Conservation (phyloP, 2,113 vertebrate genomes). For the Paramormyrops kingsleyae region DNA sequence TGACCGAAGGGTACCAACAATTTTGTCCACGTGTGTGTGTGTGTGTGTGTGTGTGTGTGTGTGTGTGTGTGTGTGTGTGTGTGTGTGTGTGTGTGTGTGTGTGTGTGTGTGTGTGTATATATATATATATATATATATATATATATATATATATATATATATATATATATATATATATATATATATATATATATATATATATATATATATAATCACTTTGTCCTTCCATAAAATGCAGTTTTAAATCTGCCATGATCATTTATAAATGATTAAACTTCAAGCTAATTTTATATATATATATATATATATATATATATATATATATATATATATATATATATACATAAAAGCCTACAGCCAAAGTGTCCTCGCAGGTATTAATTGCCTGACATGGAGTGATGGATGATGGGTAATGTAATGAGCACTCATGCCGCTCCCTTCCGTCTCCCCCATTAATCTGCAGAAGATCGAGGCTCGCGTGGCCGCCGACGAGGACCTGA, state of each 20-base stretch:
- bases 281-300: neutral
- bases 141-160: no score
- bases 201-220: neutral
- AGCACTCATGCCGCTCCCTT: neutral
- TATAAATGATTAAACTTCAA: neutral
- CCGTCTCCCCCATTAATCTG: conserved; percentile 8
- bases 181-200: no score
- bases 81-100: no score
- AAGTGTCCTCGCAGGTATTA: neutral
- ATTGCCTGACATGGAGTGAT: neutral
- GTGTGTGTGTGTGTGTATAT: no score
- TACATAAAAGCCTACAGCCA: neutral
- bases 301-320: neutral
- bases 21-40: no score
- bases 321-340: no score
- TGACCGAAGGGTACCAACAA: no score
- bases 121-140: no score
- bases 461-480: conserved; percentile 96
- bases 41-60: no score
- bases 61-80: no score
- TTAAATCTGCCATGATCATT: neutral
- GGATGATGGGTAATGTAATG: neutral
- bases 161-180: no score
- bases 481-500: conserved; percentile 94
- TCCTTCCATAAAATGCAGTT: neutral